Conservation (phyloP, 2,797 vertebrate species). For the Malacoctenus gilli region DNA sequence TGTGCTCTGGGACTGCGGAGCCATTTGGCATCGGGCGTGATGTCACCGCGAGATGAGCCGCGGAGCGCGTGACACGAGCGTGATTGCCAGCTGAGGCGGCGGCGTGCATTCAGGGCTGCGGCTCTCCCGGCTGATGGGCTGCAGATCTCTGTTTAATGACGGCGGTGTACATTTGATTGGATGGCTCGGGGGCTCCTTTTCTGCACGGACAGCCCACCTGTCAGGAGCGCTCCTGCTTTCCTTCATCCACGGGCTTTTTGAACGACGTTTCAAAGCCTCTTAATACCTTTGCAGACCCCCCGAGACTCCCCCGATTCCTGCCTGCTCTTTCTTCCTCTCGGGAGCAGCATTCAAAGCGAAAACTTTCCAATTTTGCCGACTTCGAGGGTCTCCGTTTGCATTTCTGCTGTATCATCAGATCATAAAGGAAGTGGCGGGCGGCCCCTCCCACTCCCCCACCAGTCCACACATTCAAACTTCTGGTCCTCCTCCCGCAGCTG, state of each 20-base stretch:
- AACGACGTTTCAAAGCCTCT: constrained; percentile 78
- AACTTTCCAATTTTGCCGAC: constrained; percentile 49
- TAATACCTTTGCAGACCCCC: constrained; percentile 70
- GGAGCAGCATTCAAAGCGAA: constrained; percentile 21
- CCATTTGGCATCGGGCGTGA: constrained; percentile 27
- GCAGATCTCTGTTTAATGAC: constrained; percentile 70
- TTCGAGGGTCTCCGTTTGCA: constrained; percentile 53
- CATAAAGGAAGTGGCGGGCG: constrained; percentile 30
- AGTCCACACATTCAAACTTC: constrained; percentile 14
- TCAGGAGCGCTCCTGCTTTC: constrained; percentile 57
- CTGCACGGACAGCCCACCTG: constrained; percentile 58
- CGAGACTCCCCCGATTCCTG: constrained; percentile 43
- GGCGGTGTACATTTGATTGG: constrained; percentile 61
- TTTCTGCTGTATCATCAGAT: constrained; percentile 68
- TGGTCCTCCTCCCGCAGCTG: constrained; percentile 51
- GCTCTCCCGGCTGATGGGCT: constrained; percentile 31
- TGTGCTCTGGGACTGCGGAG: constrained; percentile 11
- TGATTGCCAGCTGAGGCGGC: constrained; percentile 42
- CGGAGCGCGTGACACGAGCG: constrained; percentile 15
- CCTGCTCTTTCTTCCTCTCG: constrained; percentile 18
- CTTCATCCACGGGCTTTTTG: constrained; percentile 70
- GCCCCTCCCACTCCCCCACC: constrained; percentile 26
- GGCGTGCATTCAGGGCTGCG: constrained; percentile 39
- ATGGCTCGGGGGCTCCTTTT: constrained; percentile 72
- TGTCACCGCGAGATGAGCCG: constrained; percentile 49